A percentile compares a stretch with the other conserved stretches of the same genome.
These are phyloP conservation scores for Apamea sordens DNA, from an alignment of 2,888 invertebrate genomes.

Conservation along the genomic window DNA sequence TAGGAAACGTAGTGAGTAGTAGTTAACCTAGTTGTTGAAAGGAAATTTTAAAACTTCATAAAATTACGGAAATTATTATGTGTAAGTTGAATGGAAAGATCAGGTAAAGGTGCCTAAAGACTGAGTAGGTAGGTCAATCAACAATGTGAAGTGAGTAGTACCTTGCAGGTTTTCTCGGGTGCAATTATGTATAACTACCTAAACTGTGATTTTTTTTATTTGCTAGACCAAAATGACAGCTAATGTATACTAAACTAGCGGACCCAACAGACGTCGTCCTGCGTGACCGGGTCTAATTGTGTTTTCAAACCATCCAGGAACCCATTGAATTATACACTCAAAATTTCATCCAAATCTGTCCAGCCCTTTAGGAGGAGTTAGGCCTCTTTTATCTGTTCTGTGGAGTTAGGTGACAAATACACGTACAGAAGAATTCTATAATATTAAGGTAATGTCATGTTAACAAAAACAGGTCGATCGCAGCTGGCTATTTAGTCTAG, in stretches of 20 bases:
- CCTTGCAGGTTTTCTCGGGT: conserved; percentile 9
- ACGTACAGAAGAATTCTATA: no score
- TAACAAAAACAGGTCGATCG: neutral
- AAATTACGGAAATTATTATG: neutral
- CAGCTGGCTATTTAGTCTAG: neutral
- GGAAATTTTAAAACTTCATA: neutral
- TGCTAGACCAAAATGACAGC: neutral
- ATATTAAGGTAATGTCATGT: neutral
- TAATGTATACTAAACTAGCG: neutral
- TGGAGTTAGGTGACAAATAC: no score
- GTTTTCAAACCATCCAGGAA: no score
- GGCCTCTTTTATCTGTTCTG: no score
- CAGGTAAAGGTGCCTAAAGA: conserved; percentile 42
- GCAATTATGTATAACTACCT: neutral
- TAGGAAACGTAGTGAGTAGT: conserved; percentile 17
- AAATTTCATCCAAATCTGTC: no score
- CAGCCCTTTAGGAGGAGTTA: no score
- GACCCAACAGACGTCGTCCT: no score
- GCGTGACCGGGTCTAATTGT: no score
- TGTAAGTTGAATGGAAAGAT: conserved; percentile 19
- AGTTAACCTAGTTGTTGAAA: conserved; percentile 10
- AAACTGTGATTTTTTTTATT: neutral
- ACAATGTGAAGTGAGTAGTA: conserved; percentile 7
- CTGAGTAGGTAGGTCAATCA: conserved; percentile 27
- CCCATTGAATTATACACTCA: no score